A percentile compares a stretch with the other conserved stretches of the same genome.
Evolutionary conservation across 2,888 invertebrate genomes (phyloP).

Genomic region (Selenia dentaria): DNA sequence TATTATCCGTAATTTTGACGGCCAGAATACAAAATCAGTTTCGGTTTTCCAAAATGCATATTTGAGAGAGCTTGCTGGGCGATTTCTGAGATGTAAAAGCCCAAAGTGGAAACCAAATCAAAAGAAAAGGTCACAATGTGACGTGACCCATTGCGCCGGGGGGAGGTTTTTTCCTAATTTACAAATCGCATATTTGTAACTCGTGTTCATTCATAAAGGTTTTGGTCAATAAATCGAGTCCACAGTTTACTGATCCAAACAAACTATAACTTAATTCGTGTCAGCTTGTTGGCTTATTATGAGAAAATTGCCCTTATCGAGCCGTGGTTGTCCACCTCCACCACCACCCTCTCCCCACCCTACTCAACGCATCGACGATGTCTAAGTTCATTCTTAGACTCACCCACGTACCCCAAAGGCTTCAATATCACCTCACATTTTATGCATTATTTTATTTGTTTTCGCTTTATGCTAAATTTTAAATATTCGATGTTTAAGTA

Average conservation of each 20-base stretch:
- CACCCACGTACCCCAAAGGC: constrained; percentile 54
- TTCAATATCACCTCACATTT: constrained; percentile 60
- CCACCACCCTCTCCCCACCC: constrained; percentile 59
- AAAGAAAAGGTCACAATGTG: constrained; percentile 90
- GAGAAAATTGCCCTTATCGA: constrained; percentile 69
- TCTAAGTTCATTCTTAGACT: constrained; percentile 60
- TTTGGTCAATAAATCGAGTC: constrained; percentile 33
- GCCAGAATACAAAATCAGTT: constrained; percentile 41
- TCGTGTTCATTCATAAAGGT: constrained; percentile 57
- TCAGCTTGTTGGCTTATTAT: constrained; percentile 71
- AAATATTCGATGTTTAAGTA: constrained; percentile 66
- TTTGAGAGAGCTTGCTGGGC: constrained; percentile 65
- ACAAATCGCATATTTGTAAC: constrained; percentile 55
- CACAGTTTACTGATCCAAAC: constrained; percentile 38
- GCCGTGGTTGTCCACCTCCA: constrained; percentile 83
- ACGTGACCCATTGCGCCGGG: constrained; percentile 87
- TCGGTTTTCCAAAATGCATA: constrained; percentile 62
- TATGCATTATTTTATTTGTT: constrained; percentile 60
- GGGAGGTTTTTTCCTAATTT: constrained; percentile 55
- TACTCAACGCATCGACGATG: constrained; percentile 60
- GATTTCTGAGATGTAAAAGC: constrained; percentile 84
- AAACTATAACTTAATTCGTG: constrained; percentile 32
- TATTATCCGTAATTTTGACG: constrained; percentile 22
- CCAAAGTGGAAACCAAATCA: constrained; percentile 93
- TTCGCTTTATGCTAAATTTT: constrained; percentile 68